These are phyloP conservation scores for Recurvirostra avosetta DNA, from an alignment of 2,113 vertebrate species.

Conservation along the genomic window DNA sequence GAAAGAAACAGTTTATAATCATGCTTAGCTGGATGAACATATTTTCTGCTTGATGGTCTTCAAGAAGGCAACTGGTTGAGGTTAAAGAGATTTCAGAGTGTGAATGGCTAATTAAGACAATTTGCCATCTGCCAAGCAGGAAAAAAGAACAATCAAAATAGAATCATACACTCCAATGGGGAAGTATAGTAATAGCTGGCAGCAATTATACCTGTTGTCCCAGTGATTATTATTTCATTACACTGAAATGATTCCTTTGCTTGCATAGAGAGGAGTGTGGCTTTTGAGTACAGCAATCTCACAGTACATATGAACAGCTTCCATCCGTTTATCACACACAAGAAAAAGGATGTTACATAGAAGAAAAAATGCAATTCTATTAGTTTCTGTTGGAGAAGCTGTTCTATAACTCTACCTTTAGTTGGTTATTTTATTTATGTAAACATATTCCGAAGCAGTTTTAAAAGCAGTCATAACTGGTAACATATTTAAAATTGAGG, in stretches of 20 bases:
- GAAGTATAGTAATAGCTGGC: neutral
- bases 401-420: neutral
- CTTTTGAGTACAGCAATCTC: neutral
- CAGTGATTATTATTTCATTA: constrained; percentile 46
- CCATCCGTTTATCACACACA: neutral
- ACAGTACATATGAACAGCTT: fast-evolving
- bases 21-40: neutral
- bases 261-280: neutral
- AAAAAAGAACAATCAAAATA: constrained; percentile 27
- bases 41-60: constrained; percentile 29
- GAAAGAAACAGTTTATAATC: neutral
- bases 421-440: neutral
- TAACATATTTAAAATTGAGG: neutral
- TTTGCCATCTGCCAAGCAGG: constrained; percentile 49
- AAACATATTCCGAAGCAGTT: neutral
- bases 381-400: neutral
- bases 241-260: neutral
- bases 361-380: neutral
- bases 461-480: neutral
- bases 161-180: neutral
- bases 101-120: constrained; percentile 45
- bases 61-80: constrained; percentile 37
- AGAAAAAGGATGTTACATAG: neutral
- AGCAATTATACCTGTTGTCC: constrained; percentile 44
- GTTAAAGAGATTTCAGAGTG: constrained; percentile 32